A percentile compares a stretch with the other conserved stretches of the same genome.
Evolutionary conservation across 2,113 vertebrate species (phyloP).

Genomic region (Micronycteris hirsuta): DNA sequence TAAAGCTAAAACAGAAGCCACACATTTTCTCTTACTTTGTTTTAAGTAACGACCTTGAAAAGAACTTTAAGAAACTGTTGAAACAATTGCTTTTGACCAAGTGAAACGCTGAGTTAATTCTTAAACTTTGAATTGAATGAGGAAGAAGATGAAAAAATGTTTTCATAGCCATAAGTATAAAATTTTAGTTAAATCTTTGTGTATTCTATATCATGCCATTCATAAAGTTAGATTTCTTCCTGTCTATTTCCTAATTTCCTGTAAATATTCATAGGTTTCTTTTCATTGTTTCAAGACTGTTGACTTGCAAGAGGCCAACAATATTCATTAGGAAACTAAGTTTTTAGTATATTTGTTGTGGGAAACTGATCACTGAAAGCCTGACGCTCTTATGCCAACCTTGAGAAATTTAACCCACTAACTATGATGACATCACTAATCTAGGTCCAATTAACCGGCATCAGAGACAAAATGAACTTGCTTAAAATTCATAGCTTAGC

Average conservation of each 20-base stretch:
- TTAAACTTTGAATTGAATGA: background rate
- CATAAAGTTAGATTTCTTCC: background rate
- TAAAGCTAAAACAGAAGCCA: background rate
- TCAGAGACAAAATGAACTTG: background rate
- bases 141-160: background rate
- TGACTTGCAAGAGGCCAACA: background rate
- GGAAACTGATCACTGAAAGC: background rate
- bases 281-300: background rate
- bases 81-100: background rate
- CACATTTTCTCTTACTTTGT: background rate
- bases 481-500: background rate
- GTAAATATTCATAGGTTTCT: background rate
- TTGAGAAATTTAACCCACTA: background rate
- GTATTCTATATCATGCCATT: background rate
- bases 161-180: background rate
- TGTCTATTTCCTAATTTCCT: constrained; percentile 14
- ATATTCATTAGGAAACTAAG: background rate
- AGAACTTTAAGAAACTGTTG: background rate
- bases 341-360: background rate
- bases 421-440: background rate
- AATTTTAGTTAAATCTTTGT: background rate
- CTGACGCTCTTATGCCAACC: background rate
- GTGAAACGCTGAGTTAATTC: background rate
- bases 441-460: background rate
- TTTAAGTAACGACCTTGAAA: background rate